These are phyloP conservation scores for Aproaerema taeniolella DNA, from an alignment of 2,888 invertebrate species.

Conservation along the genomic window DNA sequence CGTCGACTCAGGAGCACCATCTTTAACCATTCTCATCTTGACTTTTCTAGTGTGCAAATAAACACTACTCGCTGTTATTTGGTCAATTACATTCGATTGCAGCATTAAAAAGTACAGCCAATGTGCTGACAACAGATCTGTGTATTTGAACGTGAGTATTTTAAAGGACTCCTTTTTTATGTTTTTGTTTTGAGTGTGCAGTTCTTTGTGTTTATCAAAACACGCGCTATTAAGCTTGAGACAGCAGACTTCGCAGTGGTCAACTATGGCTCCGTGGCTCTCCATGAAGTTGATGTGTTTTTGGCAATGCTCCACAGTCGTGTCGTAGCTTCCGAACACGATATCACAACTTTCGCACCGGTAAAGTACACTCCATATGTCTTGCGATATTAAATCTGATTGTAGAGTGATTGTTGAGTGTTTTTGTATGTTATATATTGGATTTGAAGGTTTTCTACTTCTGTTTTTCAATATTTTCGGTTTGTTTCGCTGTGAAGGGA, in stretches of 20 bases:
- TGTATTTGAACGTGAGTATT: slow-evolving; percentile 34
- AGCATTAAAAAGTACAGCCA: too few species aligned
- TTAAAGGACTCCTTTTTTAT: slow-evolving; percentile 30
- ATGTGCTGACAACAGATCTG: slow-evolving; percentile 26
- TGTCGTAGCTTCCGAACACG: slow-evolving; percentile 39
- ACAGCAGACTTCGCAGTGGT: slow-evolving; percentile 36
- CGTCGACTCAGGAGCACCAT: slow-evolving; percentile 32
- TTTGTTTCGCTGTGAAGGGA: neutral
- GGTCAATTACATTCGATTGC: too few species aligned
- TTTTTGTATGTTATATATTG: too few species aligned
- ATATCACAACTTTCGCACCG: slow-evolving; percentile 36
- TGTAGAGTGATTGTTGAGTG: too few species aligned
- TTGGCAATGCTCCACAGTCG: slow-evolving; percentile 44
- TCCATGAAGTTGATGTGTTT: slow-evolving; percentile 33
- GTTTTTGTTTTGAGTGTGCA: slow-evolving; percentile 27
- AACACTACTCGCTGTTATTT: slow-evolving; percentile 35
- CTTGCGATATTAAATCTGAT: slow-evolving; percentile 36
- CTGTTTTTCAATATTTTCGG: slow-evolving; percentile 7
- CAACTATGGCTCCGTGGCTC: slow-evolving; percentile 21
- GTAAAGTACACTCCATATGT: slow-evolving; percentile 46
- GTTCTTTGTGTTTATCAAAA: slow-evolving; percentile 30
- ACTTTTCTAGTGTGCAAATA: slow-evolving; percentile 29
- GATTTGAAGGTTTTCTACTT: too few species aligned
- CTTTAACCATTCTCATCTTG: slow-evolving; percentile 27
- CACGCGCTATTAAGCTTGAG: slow-evolving; percentile 34